phyloP scores from a whole-genome alignment of 2,113 vertebrate species.

The Bos javanicus region DNA sequence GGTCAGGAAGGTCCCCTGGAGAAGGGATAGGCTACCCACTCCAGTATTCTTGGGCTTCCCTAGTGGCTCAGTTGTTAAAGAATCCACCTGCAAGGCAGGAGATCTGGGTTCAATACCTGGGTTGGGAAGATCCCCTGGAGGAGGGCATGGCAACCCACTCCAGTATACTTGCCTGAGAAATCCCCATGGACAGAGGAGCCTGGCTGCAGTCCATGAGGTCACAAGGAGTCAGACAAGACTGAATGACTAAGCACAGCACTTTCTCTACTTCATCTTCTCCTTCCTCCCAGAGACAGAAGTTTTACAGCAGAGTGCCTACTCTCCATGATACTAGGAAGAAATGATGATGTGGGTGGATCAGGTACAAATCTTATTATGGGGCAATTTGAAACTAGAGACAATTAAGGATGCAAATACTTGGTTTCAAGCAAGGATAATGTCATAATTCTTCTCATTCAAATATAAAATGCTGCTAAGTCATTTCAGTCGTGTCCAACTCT shows the following conservation, averaged over 20 bases:
- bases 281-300: not conserved
- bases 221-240: not conserved
- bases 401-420: not conserved
- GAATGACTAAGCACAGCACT: not conserved
- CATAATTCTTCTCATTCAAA: not conserved
- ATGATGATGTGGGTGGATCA: not conserved
- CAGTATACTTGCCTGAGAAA: no score
- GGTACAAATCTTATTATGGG: not conserved
- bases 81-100: not conserved
- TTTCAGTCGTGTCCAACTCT: no score
- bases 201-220: not conserved
- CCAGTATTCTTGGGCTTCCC: not conserved
- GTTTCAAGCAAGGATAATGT: not conserved
- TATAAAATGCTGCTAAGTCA: not conserved
- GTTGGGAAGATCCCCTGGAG: no score
- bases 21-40: not conserved
- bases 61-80: not conserved
- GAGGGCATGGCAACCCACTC: no score
- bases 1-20: not conserved
- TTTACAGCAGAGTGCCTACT: not conserved
- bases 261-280: not conserved
- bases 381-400: not conserved
- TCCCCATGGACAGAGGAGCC: not conserved
- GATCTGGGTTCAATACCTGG: no score
- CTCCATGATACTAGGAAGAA: not conserved